phyloP scores from a whole-genome alignment of 1,140 invertebrate species.

The Drosophila dunni region DNA sequence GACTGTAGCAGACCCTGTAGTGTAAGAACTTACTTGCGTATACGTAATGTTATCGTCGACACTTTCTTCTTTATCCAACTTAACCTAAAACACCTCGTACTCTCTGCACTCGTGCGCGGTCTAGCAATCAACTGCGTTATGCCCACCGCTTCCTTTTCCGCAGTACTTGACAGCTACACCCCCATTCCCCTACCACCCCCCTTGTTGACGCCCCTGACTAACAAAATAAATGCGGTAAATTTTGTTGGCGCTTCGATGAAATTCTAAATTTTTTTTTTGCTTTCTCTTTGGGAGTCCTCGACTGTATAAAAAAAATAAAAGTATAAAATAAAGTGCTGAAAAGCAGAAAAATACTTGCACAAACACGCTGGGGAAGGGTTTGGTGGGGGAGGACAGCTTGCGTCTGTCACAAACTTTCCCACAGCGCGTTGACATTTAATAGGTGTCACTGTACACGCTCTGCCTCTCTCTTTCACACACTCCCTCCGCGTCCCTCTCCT shows the following conservation, averaged over 20 bases:
- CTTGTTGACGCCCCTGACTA: not conserved
- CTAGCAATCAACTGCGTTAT: conserved; percentile 50
- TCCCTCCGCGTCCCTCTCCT: not conserved
- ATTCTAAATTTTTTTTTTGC: conserved; percentile 18
- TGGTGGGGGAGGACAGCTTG: not conserved
- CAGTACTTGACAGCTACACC: not conserved
- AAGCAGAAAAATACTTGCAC: conserved; percentile 29
- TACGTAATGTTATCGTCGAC: too few relatives aligned
- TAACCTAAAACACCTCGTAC: too few relatives aligned
- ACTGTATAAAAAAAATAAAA: not conserved
- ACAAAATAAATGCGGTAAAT: conserved; percentile 21
- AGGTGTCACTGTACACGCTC: conserved; percentile 30
- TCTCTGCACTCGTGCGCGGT: too few relatives aligned
- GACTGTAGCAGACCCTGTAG: too few relatives aligned
- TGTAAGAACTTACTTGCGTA: too few relatives aligned
- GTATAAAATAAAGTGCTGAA: conserved; percentile 22
- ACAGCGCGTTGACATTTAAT: conserved; percentile 46
- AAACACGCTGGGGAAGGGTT: conserved; percentile 7
- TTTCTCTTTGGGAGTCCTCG: not conserved
- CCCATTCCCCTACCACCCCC: not conserved
- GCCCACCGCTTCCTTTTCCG: not conserved
- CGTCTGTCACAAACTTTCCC: conserved; percentile 39
- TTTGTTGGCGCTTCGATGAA: conserved; percentile 45
- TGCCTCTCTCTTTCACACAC: not conserved
- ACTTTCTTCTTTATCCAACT: too few relatives aligned